Conservation (phyloP, 2,888 invertebrate genomes). For the Rotaria macrura region DNA sequence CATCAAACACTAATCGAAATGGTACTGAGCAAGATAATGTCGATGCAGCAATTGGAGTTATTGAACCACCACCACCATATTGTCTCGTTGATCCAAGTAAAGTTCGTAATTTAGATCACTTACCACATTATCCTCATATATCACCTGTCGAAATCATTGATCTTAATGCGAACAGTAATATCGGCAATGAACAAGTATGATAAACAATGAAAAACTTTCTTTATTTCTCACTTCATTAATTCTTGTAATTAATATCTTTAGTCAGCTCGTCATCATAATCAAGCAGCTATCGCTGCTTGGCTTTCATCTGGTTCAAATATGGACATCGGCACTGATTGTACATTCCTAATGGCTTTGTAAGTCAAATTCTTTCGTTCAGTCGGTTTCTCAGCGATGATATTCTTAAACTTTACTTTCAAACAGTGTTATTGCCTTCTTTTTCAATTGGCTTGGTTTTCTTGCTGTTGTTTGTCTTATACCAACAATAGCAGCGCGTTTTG, state of each 20-base stretch:
- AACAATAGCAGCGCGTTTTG: slow-evolving; percentile 81
- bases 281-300: slow-evolving; percentile 13
- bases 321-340: slow-evolving; percentile 73
- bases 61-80: slow-evolving; percentile 17
- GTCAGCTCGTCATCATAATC: background rate
- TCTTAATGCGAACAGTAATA: background rate
- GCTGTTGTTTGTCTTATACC: slow-evolving; percentile 83
- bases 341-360: slow-evolving; percentile 74
- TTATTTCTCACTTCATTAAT: background rate
- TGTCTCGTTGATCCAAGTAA: slow-evolving; percentile 4
- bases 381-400: background rate
- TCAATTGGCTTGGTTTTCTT: slow-evolving; percentile 88
- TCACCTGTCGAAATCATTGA: background rate
- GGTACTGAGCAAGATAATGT: background rate
- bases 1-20: background rate
- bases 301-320: slow-evolving; percentile 46
- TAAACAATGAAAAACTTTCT: too few species aligned
- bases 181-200: background rate
- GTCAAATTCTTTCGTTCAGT: background rate
- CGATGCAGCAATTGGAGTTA: too few species aligned
- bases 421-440: slow-evolving; percentile 58
- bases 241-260: background rate
- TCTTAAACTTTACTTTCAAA: background rate
- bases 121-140: background rate
- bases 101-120: background rate